Base-by-base conservation (phyloP, 1,140 invertebrate species). In the Drosophila triauraria region DNA sequence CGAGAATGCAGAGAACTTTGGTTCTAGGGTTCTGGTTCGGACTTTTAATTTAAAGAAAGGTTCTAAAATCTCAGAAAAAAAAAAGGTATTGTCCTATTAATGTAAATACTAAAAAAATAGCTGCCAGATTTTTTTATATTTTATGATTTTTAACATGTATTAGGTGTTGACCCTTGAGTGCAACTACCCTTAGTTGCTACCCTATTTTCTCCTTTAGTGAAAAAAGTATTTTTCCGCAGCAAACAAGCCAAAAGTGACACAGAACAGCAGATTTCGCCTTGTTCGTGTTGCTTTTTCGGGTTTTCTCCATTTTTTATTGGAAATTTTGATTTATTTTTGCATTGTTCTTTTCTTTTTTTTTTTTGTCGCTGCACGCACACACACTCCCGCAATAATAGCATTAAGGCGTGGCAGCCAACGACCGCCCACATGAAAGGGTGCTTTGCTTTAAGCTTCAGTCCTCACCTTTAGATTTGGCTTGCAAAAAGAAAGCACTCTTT, bases 161-260 rank as follows among this genome's bases (percentile, higher is more conserved):
- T 4, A 6, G 8, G 3, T 15, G 3, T 8, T 54, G 2, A 15
- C 17, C 51, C 0, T 2, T 3, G 4, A 40, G 27, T 40, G 8
- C 6, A 20, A 12, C 38, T 32, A 42, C 20, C 30, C 27, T 25
- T 20, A 23, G 38, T 56, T 75, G 17, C 53, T 46, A 75, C 42
- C 42, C 44, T 58, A 4, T 40, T 25, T 51, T 56, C 23, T 47
- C 20, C 35, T 70, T 43, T 12, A 68, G 59, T 59, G 56, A 47
- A 70, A 87, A 82, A 80, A 68, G 76, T 87, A 77, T 82, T 87
- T 78, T 71, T 77, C 71, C 61, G 71, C 83, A 80, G 77, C 83
- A 87, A 87, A 87, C 83, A 75, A 77, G 83, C 83, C 83, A 82
- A 87, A 87, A 87, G 76, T 83, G 83, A 87, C 80, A 87, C 67